Percentiles rank a stretch among this genome's conserved stretches.
Conservation (phyloP, 1,140 invertebrate genomes). For the Drosophila truncata region DNA sequence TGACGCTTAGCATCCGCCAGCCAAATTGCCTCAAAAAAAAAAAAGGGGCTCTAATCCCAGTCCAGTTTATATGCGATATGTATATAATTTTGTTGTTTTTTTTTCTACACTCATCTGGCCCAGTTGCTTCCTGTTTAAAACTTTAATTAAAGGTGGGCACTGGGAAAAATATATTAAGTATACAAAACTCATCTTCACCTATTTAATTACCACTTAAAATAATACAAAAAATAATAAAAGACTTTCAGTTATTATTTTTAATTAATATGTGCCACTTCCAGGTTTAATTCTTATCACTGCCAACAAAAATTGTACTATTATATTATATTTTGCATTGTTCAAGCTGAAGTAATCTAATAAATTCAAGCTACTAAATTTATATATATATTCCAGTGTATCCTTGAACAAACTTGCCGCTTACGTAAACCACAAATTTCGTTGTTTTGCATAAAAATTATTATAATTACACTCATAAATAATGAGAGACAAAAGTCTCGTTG, state of each 20-base stretch:
- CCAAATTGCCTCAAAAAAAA: conserved; percentile 49
- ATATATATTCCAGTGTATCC: conserved; percentile 9
- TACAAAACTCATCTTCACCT: neutral
- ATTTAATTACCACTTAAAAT: neutral
- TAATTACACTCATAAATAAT: conserved; percentile 49
- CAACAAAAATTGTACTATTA: neutral
- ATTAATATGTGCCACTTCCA: neutral
- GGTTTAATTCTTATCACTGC: neutral
- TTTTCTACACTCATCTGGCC: conserved; percentile 11
- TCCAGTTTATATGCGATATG: conserved; percentile 12
- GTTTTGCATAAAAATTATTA: conserved; percentile 59
- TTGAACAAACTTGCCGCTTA: conserved; percentile 19
- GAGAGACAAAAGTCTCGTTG: conserved; percentile 49
- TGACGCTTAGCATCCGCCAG: conserved; percentile 63
- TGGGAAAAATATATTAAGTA: neutral
- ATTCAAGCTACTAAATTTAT: neutral
- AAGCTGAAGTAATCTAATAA: neutral
- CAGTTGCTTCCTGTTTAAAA: conserved; percentile 55
- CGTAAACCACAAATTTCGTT: conserved; percentile 25
- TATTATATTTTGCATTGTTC: neutral
- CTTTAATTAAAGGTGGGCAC: conserved; percentile 48
- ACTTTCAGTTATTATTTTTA: neutral
- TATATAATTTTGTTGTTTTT: conserved; percentile 24
- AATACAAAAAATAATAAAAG: neutral
- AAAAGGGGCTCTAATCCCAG: conserved; percentile 26